A percentile compares a stretch with the other conserved stretches of the same genome.
These are phyloP conservation scores for Paramuricea clavata DNA, from an alignment of 92 coral and sea anemone genomes.

Conservation along the genomic window DNA sequence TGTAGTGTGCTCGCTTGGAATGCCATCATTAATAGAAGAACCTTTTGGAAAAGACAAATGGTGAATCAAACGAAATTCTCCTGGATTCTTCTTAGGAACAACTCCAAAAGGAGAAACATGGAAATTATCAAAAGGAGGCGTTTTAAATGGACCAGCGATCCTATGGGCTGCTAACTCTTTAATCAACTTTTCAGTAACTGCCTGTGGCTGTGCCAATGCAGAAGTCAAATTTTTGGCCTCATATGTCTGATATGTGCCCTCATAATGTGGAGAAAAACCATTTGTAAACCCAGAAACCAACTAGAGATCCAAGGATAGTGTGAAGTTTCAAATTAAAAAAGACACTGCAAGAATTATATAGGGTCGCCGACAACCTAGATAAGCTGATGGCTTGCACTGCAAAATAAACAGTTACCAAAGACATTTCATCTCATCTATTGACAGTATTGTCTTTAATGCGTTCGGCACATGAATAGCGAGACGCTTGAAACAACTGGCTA, in stretches of 20 bases:
- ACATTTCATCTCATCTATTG: too few species aligned
- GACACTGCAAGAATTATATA: too few species aligned
- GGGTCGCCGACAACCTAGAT: too few species aligned
- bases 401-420: too few species aligned
- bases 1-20: conserved; percentile 42
- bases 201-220: background rate
- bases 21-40: conserved; percentile 72
- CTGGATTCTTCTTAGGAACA: too few species aligned
- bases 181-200: background rate
- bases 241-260: background rate
- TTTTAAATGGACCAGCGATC: background rate
- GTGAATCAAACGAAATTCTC: too few species aligned
- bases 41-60: conserved; percentile 72
- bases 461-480: too few species aligned
- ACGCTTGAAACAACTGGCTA: too few species aligned
- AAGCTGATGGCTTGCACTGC: too few species aligned
- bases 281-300: background rate
- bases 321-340: too few species aligned
- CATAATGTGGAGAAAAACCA: background rate
- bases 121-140: background rate
- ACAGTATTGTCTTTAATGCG: too few species aligned
- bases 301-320: too few species aligned
- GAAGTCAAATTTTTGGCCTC: background rate
- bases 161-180: background rate
- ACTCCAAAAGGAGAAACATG: conserved; percentile 23